Percentiles rank a stretch among this genome's conserved stretches.
Evolutionary conservation across 2,797 vertebrate species (phyloP).

Genomic region (Anguilla anguilla): DNA sequence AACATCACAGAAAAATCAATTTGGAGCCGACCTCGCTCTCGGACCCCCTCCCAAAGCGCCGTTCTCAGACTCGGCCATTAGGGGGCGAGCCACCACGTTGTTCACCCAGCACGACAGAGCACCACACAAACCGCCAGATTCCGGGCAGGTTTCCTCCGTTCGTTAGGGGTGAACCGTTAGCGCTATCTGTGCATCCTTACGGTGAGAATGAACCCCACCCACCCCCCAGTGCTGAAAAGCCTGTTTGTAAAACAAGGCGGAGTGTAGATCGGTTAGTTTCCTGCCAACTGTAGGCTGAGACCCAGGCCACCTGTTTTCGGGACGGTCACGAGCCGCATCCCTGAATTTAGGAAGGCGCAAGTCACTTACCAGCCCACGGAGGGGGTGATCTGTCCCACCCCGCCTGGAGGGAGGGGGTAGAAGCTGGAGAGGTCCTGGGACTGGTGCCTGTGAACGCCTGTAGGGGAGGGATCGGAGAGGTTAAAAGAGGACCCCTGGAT

Average conservation of each 20-base stretch:
- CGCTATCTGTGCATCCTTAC: neutral
- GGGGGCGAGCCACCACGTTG: neutral
- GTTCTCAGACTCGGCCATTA: neutral
- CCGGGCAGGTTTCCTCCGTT: neutral
- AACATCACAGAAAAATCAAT: neutral
- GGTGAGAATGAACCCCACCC: neutral
- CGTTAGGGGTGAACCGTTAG: neutral
- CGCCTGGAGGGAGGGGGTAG: conserved; percentile 89
- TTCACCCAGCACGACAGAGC: neutral
- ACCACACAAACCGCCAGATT: neutral
- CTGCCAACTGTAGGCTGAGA: neutral
- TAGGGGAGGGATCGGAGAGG: conserved; percentile 40
- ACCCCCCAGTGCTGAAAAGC: neutral
- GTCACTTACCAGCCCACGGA: conserved; percentile 96
- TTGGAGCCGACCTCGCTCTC: neutral
- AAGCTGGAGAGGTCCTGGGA: conserved; percentile 91
- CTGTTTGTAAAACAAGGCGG: neutral
- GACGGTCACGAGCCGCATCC: neutral
- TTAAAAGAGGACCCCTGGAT: conserved; percentile 33
- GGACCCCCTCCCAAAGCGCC: neutral
- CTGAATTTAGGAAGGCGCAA: neutral
- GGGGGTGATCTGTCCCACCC: conserved; percentile 89
- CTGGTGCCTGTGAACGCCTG: conserved; percentile 92
- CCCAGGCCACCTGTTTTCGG: neutral
- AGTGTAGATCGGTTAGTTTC: neutral